Conservation (phyloP, 2,888 invertebrate genomes). For the Caenorhabditis uteleia region DNA sequence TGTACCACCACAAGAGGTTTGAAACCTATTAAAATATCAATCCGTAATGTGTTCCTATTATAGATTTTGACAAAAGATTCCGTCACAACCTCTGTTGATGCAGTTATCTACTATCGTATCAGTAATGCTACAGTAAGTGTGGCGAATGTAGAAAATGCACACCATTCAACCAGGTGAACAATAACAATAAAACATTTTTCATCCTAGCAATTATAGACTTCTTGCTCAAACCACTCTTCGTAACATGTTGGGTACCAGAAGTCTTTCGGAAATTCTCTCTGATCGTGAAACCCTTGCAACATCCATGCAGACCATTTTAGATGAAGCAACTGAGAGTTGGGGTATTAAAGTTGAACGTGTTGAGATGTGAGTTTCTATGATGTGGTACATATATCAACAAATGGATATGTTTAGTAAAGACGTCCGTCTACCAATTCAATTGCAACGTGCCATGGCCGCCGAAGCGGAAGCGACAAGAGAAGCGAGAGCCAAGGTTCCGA, state of each 20-base stretch:
- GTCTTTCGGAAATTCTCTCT: slow-evolving; percentile 92
- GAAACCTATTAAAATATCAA: neutral
- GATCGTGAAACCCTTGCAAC: slow-evolving; percentile 92
- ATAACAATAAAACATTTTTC: neutral
- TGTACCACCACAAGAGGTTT: slow-evolving; percentile 93
- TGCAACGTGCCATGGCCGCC: slow-evolving; percentile 93
- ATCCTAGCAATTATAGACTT: slow-evolving; percentile 38
- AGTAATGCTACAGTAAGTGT: slow-evolving; percentile 95
- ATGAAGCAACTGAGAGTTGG: slow-evolving; percentile 73
- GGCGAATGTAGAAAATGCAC: slow-evolving; percentile 91
- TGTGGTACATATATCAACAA: neutral
- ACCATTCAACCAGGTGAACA: slow-evolving; percentile 44
- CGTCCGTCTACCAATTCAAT: slow-evolving; percentile 86
- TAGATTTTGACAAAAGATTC: slow-evolving; percentile 94
- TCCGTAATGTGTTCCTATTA: neutral
- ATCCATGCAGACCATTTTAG: slow-evolving; percentile 78
- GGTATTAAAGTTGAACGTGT: slow-evolving; percentile 72
- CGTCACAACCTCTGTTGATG: slow-evolving; percentile 95
- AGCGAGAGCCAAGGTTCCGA: slow-evolving; percentile 73
- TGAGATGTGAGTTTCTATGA: slow-evolving; percentile 64
- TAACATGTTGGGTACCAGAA: slow-evolving; percentile 94
- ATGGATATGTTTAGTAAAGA: slow-evolving; percentile 72
- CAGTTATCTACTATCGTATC: slow-evolving; percentile 77
- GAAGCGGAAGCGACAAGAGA: slow-evolving; percentile 92
- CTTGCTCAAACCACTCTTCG: slow-evolving; percentile 72